Evolutionary conservation across 92 coral and sea anemone species (phyloP), one percentile per base, ranked within the genome.

Genomic region (Epizoanthus fatuus): DNA sequence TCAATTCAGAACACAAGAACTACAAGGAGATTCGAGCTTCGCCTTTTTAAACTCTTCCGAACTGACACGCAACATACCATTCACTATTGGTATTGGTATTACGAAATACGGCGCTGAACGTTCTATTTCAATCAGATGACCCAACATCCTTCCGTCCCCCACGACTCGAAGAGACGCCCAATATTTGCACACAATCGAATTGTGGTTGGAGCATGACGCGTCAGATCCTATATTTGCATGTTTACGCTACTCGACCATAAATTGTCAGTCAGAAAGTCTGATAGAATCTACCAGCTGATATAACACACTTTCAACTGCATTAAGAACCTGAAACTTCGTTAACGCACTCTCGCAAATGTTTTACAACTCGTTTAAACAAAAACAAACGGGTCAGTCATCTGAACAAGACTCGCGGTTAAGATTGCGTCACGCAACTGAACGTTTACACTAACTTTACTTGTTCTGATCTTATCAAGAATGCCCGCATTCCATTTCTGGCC

Each of bases 401-500:
- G 55, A 40, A 40, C 6, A 8, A 6, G 14, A 70, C 35, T 75
- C 42, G 29, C 32, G 45, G 64, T 15, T 29, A 16, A 58, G 13
- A 49, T 49, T 44, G 3, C 53, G 53, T 40, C 10, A 58, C 20
- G 35, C 58, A 59, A 44, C 10, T 37, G 22, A 19, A 66, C 37
- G 40, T 25, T 66, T 42, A 13, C 10, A 14, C 45, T 15, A 7
- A 25, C 35, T 54, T n/a, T n/a, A n/a, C n/a, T n/a, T n/a, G n/a
- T n/a, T n/a, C n/a, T 38, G 49, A 1, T 16, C 60, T 58, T 59
- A 54, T 10, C 40, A 13, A 20, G 53, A 16, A 59, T 40, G 22
- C 53, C 82, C 70, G 82, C 82, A 77, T 77, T 77, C 82, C 82
- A 74, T 66, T 64, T 17, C 12, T 37, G 20, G 42, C 3, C 19